phyloP scores from a whole-genome alignment of 2,113 vertebrate species.

The Rhegmatorhina hoffmannsi region DNA sequence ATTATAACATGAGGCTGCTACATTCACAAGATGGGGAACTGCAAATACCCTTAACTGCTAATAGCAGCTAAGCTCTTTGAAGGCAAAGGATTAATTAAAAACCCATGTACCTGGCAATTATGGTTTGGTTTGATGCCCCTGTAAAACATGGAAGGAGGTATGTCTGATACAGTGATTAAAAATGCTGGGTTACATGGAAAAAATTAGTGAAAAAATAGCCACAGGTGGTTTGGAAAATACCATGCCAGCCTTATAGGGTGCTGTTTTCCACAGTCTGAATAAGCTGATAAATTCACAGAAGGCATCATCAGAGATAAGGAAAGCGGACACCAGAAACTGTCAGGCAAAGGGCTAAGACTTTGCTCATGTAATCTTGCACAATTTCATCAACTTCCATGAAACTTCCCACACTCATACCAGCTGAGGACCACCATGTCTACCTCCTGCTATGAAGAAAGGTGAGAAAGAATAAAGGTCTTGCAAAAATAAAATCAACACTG shows the following conservation, averaged over 20 bases:
- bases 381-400: neutral
- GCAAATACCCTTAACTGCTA: neutral
- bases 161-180: neutral
- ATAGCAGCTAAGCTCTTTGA: neutral
- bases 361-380: neutral
- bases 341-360: neutral
- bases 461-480: neutral
- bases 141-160: neutral
- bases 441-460: neutral
- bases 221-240: constrained; percentile 31
- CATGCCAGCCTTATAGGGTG: neutral
- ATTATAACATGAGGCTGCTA: rapidly evolving
- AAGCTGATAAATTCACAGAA: constrained; percentile 1
- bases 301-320: neutral
- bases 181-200: neutral
- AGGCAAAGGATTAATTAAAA: neutral
- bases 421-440: neutral
- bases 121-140: neutral
- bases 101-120: neutral
- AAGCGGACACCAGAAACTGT: neutral
- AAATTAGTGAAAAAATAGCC: constrained; percentile 22
- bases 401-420: neutral
- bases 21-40: rapidly evolving
- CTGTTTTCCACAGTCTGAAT: neutral
- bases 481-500: neutral